Conservation (phyloP, 2,888 invertebrate genomes). For the Leucozona laternaria region DNA sequence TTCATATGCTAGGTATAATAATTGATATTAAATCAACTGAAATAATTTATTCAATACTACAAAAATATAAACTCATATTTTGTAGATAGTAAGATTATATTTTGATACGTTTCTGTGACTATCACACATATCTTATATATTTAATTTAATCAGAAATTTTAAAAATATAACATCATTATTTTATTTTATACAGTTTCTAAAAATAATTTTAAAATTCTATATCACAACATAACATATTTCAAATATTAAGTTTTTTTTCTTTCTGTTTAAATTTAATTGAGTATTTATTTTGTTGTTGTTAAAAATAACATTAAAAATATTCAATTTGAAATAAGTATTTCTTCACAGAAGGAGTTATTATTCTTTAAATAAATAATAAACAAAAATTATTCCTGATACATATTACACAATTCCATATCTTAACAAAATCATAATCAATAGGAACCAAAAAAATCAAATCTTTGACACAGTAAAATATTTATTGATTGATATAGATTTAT, state of each 20-base stretch:
- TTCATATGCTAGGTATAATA: background rate
- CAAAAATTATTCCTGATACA: background rate
- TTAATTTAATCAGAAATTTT: conserved; percentile 38
- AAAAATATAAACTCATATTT: background rate
- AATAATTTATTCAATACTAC: background rate
- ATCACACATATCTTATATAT: conserved; percentile 11
- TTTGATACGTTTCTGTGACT: background rate
- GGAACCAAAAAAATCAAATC: no score
- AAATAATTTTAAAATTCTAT: conserved; percentile 63
- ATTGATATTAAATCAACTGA: background rate
- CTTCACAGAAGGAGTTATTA: conserved; percentile 56
- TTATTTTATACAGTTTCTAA: conserved; percentile 55
- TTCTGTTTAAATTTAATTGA: conserved; percentile 13
- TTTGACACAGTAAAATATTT: background rate
- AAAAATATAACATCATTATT: conserved; percentile 58
- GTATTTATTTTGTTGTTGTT: background rate
- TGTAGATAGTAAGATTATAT: background rate
- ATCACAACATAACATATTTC: conserved; percentile 69
- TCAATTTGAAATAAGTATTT: conserved; percentile 18
- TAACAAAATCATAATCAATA: background rate
- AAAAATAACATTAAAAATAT: background rate
- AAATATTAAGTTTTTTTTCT: conserved; percentile 49
- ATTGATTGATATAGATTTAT: background rate
- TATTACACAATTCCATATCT: conserved; percentile 31
- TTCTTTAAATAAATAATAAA: background rate